Evolutionary conservation across 2,797 vertebrate species (phyloP), one percentile per base, ranked within the genome.

Genomic region (Poliocrania exsul): DNA sequence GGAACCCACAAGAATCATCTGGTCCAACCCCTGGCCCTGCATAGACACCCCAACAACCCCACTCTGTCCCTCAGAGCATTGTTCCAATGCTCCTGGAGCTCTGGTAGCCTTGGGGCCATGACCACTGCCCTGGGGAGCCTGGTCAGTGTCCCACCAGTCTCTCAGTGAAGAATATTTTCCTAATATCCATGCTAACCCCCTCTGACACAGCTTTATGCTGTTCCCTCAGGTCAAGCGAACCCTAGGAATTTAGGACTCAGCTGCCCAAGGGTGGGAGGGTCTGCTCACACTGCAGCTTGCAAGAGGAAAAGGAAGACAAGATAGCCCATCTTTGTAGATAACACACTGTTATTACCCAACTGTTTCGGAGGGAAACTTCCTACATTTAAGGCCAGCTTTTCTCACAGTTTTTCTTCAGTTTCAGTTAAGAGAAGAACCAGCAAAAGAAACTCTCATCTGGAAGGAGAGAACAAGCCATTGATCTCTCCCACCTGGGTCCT

Each of bases 311-410:
- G 83, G 84, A 85, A 91, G 75, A 11, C 51, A 25, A 31, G n/a
- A 14, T 9, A 54, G 46, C 20, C 4, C 9, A 7, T 64, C 35
- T 19, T 49, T 61, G 17, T 2, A 79, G 37, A 29, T 66, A 78
- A 60, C 31, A 35, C 38, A 10, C 11, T 12, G 57, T 51, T 6
- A 26, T 5, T 0, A 1, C 67, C 16, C 38, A 35, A 0, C 31
- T 16, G n/a, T 38, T 74, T 40, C 33, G 13, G 47, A 70, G 9
- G 18, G 47, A 66, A 54, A n/a, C 66, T 35, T 35, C 40, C 31
- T 25, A 14, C 8, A 5, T 38, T 25, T 20, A 38, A 64, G 37
- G n/a, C 40, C 35, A 81, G n/a, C 23, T 29, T 42, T 42, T 69
- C 49, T 57, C 53, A 17, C 14, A 16, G 26, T 20, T 56, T 35